These are phyloP conservation scores for Opisthocomus hoazin DNA, from an alignment of 2,113 vertebrate species.

Conservation along the genomic window DNA sequence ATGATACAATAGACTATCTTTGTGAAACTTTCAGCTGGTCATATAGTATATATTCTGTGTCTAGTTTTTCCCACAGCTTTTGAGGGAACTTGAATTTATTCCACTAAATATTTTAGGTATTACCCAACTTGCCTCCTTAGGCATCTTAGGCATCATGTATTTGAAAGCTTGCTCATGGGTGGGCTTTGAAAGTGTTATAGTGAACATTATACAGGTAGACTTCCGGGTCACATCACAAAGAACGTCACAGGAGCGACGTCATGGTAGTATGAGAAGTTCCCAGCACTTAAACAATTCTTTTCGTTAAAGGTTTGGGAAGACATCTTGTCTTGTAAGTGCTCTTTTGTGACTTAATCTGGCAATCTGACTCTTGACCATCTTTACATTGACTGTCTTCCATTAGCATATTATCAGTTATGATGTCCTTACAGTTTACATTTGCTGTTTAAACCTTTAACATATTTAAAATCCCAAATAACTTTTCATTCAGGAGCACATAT, in stretches of 20 bases:
- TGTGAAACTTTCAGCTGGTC: background rate
- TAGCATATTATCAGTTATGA: background rate
- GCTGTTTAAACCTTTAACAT: background rate
- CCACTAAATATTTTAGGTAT: background rate
- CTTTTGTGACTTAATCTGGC: background rate
- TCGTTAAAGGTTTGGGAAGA: background rate
- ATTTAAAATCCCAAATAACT: background rate
- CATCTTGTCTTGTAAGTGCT: background rate
- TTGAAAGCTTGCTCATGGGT: background rate
- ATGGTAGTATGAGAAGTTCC: background rate
- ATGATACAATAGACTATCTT: background rate
- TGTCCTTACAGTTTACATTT: background rate
- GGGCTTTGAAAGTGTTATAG: background rate
- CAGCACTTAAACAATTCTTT: background rate
- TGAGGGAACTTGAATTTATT: background rate
- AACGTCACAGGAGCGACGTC: background rate
- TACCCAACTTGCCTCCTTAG: background rate
- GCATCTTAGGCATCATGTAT: too few relatives aligned
- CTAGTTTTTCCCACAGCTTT: background rate
- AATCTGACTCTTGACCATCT: background rate
- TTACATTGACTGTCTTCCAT: background rate
- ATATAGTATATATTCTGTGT: background rate
- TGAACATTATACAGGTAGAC: background rate
- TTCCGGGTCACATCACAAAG: accelerated
- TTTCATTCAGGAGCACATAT: background rate